Evolutionary conservation across 2,797 vertebrate genomes (phyloP), one percentile per base, ranked within the genome.

Genomic region (Cuniculus paca): DNA sequence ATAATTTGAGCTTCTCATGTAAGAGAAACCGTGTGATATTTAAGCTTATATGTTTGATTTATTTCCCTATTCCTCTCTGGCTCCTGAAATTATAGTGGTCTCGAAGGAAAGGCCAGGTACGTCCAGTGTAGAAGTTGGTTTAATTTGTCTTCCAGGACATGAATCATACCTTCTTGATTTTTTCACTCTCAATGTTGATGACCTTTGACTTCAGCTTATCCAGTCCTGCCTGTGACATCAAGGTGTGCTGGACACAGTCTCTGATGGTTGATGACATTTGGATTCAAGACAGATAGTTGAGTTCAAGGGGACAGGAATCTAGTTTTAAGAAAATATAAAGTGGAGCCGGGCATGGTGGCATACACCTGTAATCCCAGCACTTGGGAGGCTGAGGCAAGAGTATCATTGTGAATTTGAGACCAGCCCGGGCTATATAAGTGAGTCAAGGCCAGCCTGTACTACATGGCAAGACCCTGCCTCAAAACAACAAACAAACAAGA

Each of bases 201-300:
- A 88, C 45, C 50, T 86, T 95, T 95, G 74, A 81, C n/a, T 84
- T 94, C 16, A 96, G 45, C 31, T 77, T 88, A 78, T 92, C 28
- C 5, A n/a, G 28, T 39, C 20, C 14, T 88, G 34, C 70, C 52
- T 83, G 42, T n/a, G 86, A 31, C 10, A 77, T 72, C 61, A 22
- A 58, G 48, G 48, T 6, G 3, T 79, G 24, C 63, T 60, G 22
- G 0, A 84, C 42, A 13, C 6, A 50, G 81, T 39, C n/a, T 26
- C 36, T 34, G 2, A 74, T 28, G 39, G n/a, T 77, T 28, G 83
- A 65, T 4, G 31, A 1, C n/a, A 48, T 45, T 90, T 95, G 20
- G 88, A 11, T 86, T 95, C 34, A 85, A 78, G 63, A 83, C 68
- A 92, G 78, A 95, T 63, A 63, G 50, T 45, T 79, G 81, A 96